Percentiles rank a stretch among this genome's conserved stretches.
Conservation (phyloP, 2,113 vertebrate genomes). For the Helogale parvula region DNA sequence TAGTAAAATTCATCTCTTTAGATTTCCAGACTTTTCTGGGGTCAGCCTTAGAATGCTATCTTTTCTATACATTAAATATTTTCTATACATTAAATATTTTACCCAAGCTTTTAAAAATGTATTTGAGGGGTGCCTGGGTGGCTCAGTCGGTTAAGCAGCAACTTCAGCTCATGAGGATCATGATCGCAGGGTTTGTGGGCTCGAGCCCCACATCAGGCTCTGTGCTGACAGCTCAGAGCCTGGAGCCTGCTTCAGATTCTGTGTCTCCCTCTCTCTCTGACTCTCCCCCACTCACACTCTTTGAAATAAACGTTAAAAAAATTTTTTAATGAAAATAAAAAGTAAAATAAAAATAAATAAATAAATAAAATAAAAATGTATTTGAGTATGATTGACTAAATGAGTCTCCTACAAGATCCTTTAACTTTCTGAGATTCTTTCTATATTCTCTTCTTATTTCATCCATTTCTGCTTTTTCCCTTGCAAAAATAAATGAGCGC, state of each 20-base stretch:
- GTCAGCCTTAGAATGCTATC: background rate
- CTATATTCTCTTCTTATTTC: background rate
- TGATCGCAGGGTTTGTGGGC: no score
- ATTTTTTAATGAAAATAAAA: no score
- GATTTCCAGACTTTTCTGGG: background rate
- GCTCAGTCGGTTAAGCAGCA: no score
- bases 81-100: background rate
- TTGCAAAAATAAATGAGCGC: conserved; percentile 3
- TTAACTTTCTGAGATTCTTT: background rate
- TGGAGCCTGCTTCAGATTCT: no score
- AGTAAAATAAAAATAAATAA: no score
- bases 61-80: background rate
- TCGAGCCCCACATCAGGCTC: no score
- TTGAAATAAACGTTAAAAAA: no score
- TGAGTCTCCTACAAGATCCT: background rate
- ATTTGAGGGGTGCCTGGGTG: background rate
- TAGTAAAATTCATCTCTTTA: background rate
- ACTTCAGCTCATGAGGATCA: no score
- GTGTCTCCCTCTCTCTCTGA: no score
- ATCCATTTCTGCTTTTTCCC: conserved; percentile 6
- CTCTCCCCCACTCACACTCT: no score
- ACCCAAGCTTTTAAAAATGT: background rate
- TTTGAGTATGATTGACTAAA: background rate
- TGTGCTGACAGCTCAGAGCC: no score
- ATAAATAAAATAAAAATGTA: no score